Evolutionary conservation across 2,888 invertebrate species (phyloP).

Genomic region (Spisula solida): DNA sequence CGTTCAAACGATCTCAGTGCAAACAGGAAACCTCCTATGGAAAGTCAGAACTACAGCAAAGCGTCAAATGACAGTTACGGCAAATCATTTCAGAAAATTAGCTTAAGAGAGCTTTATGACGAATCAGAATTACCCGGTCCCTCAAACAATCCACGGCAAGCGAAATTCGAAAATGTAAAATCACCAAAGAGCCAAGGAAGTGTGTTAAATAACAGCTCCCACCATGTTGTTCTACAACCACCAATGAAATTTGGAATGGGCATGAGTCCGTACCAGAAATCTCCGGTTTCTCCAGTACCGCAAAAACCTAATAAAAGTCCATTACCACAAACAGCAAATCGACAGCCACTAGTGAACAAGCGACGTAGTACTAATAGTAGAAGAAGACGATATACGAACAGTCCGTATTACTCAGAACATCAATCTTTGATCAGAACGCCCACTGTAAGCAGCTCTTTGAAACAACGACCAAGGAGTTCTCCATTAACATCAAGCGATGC

Average conservation of each 20-base stretch:
- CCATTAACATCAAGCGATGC: neutral
- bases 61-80: conserved; percentile 38
- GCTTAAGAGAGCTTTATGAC: conserved; percentile 39
- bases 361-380: neutral
- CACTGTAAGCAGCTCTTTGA: neutral
- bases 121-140: neutral
- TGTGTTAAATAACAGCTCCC: neutral
- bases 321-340: neutral
- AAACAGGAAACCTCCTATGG: neutral
- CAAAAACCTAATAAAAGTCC: neutral
- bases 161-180: neutral
- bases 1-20: neutral
- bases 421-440: neutral
- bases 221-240: neutral
- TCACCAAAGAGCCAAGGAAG: neutral
- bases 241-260: conserved; percentile 35
- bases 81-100: conserved; percentile 39
- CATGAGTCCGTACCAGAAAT: conserved; percentile 27
- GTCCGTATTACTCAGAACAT: neutral
- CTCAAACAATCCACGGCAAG: neutral
- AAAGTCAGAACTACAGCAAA: neutral
- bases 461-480: neutral
- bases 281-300: neutral
- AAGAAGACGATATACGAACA: neutral
- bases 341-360: neutral